phyloP scores from a whole-genome alignment of 2,797 vertebrate species.

The Gallinago stenura region DNA sequence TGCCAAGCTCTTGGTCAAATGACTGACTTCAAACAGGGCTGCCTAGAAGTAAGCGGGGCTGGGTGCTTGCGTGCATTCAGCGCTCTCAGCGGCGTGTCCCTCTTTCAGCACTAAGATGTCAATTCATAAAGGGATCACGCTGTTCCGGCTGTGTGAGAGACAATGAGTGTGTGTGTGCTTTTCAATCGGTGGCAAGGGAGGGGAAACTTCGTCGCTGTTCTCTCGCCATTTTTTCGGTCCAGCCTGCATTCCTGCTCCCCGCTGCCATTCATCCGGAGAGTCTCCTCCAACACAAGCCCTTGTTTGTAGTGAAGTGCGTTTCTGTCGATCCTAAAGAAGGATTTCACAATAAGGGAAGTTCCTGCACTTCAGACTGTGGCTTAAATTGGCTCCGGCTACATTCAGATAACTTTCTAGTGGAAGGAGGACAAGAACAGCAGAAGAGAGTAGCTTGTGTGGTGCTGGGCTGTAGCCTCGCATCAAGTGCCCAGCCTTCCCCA shows the following conservation, averaged over 20 bases:
- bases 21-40: slow-evolving; percentile 30
- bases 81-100: slow-evolving; percentile 24
- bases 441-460: background rate
- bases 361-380: slow-evolving; percentile 23
- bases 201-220: background rate
- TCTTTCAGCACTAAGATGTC: slow-evolving; percentile 60
- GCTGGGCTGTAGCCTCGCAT: background rate
- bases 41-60: background rate
- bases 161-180: slow-evolving; percentile 56
- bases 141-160: slow-evolving; percentile 41
- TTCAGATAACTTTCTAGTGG: background rate
- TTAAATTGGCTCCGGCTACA: background rate
- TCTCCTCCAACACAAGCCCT: slow-evolving; percentile 27
- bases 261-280: slow-evolving; percentile 50
- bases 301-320: slow-evolving; percentile 47
- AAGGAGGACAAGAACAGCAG: background rate
- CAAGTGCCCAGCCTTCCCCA: fast-evolving
- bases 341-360: slow-evolving; percentile 46
- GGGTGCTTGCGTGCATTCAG: slow-evolving; percentile 31
- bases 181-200: slow-evolving; percentile 37
- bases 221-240: slow-evolving; percentile 40
- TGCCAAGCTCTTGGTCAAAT: background rate
- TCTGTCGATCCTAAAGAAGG: background rate
- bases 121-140: slow-evolving; percentile 67
- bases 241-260: slow-evolving; percentile 20